Percentiles rank a stretch among this genome's conserved stretches.
Conservation (phyloP, 2,797 vertebrate genomes). For the Cetoscarus ocellatus region DNA sequence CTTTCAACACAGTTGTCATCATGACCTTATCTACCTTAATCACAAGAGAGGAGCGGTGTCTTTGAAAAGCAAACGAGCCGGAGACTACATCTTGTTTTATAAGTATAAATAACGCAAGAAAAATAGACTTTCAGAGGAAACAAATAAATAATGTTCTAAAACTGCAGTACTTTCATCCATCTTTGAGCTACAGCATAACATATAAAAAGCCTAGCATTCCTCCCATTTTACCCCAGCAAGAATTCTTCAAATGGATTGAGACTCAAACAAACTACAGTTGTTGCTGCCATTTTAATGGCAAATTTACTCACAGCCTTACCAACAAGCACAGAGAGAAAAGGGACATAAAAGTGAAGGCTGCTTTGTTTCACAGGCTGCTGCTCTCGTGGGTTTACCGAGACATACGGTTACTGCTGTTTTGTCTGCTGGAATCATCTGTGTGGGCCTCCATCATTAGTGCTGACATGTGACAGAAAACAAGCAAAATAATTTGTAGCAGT, state of each 20-base stretch:
- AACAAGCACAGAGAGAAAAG: constrained; percentile 46
- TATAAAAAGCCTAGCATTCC: constrained; percentile 53
- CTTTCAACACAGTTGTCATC: constrained; percentile 11
- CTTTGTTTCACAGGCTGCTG: constrained; percentile 78
- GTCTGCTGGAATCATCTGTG: constrained; percentile 65
- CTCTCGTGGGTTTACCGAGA: constrained; percentile 77
- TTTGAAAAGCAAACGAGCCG: constrained; percentile 28
- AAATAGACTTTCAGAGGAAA: constrained; percentile 48
- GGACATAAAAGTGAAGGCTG: constrained; percentile 70
- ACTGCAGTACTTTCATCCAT: constrained; percentile 56
- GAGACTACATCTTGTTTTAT: constrained; percentile 11
- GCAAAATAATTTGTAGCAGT: constrained; percentile 69
- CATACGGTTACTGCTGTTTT: constrained; percentile 62
- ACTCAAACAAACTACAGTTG: constrained; percentile 55
- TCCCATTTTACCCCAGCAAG: constrained; percentile 49
- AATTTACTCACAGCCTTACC: constrained; percentile 74
- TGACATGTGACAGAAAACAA: constrained; percentile 80
- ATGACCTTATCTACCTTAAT: constrained; percentile 36
- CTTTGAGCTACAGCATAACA: constrained; percentile 49
- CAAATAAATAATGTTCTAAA: constrained; percentile 52
- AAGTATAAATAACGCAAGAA: constrained; percentile 40
- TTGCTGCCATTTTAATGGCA: constrained; percentile 75
- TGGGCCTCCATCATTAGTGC: constrained; percentile 81
- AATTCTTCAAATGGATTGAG: constrained; percentile 69
- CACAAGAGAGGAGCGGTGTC: constrained; percentile 3